Evolutionary conservation across 1,140 invertebrate genomes (phyloP).

Genomic region (Bombus waltoni): DNA sequence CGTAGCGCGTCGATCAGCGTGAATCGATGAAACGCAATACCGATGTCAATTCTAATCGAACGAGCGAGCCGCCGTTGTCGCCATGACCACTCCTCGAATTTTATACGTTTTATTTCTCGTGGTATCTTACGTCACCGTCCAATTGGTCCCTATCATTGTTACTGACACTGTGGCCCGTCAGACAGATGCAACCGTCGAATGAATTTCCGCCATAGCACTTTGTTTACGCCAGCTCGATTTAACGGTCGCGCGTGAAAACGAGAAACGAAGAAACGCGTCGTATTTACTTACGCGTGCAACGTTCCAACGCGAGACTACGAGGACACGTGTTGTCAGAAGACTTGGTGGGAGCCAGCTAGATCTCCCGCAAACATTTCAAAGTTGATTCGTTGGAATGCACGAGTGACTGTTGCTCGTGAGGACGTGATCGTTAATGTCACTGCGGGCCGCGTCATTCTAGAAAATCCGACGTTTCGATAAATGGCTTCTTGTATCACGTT

Average conservation of each 20-base stretch:
- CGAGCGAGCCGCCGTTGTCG: background rate
- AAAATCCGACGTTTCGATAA: conserved; percentile 42
- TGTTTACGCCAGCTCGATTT: no score
- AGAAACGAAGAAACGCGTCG: background rate
- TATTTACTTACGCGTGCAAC: no score
- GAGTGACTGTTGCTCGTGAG: conserved; percentile 34
- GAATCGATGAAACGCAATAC: background rate
- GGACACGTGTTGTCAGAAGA: conserved; percentile 37
- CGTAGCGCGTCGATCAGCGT: background rate
- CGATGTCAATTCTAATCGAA: background rate
- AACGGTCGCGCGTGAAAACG: background rate
- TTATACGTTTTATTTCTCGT: background rate
- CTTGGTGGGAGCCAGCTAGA: conserved; percentile 47
- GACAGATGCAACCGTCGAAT: no score
- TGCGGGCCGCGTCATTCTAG: conserved; percentile 31
- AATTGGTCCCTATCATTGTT: background rate
- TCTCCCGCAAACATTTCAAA: conserved; percentile 49
- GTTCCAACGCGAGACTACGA: background rate
- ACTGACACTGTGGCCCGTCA: background rate
- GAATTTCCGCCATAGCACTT: background rate
- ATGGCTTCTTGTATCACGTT: background rate
- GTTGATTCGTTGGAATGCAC: conserved; percentile 56
- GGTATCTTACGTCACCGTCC: background rate
- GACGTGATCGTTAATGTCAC: conserved; percentile 37
- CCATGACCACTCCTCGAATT: background rate